Conservation (phyloP, 2,113 vertebrate genomes). For the Numida meleagris region DNA sequence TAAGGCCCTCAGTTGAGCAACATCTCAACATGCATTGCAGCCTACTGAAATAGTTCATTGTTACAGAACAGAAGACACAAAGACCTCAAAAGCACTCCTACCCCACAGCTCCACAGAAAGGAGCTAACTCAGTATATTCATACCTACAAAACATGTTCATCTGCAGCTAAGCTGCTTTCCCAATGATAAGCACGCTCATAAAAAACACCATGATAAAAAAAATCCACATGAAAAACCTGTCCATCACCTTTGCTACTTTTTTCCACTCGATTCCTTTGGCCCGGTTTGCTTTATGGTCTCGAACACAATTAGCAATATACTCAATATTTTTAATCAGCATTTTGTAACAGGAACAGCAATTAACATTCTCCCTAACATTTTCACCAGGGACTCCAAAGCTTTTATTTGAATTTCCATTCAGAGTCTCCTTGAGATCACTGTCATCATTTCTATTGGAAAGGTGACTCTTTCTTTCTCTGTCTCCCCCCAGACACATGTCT, state of each 20-base stretch:
- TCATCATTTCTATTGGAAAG: constrained; percentile 38
- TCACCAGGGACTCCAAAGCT: constrained; percentile 57
- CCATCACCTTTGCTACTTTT: constrained; percentile 98
- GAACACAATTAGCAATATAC: constrained; percentile 92
- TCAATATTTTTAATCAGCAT: constrained; percentile 89
- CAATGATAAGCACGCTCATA: constrained; percentile 93
- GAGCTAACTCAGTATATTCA: not conserved
- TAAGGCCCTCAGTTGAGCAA: not conserved
- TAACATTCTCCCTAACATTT: constrained; percentile 38
- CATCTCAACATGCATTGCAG: not conserved
- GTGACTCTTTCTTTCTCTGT: constrained; percentile 51
- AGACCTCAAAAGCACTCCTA: not conserved
- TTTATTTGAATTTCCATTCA: constrained; percentile 71
- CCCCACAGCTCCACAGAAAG: not conserved
- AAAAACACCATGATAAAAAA: constrained; percentile 98
- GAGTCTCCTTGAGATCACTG: constrained; percentile 51
- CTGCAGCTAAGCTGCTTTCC: constrained; percentile 84
- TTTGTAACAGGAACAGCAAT: constrained; percentile 80
- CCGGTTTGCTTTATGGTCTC: constrained; percentile 88
- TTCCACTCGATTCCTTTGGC: constrained; percentile 95
- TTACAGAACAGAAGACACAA: not conserved
- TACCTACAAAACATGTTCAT: not conserved
- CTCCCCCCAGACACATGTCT: not conserved
- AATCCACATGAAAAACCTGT: constrained; percentile 98
- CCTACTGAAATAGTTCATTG: not conserved